Evolutionary conservation across 2,113 vertebrate genomes (phyloP).

Genomic region (Labeo catla): DNA sequence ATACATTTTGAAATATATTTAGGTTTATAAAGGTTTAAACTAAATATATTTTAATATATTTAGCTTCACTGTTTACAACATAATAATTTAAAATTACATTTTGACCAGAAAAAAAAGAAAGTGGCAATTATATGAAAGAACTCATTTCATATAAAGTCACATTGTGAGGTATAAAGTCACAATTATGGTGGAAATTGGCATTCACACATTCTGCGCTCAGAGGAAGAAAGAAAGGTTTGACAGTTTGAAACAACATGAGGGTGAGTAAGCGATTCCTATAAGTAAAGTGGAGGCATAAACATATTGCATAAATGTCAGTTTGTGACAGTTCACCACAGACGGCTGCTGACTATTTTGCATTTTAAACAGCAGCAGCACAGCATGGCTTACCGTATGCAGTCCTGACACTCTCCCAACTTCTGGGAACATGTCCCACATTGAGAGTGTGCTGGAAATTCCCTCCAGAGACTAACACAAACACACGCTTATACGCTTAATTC

Average conservation of each 20-base stretch:
- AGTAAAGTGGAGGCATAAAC: background rate
- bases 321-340: background rate
- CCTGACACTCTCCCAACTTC: constrained; percentile 12
- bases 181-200: background rate
- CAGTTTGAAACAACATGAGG: background rate
- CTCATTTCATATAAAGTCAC: too few species aligned
- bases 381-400: constrained; percentile 3
- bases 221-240: background rate
- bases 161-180: background rate
- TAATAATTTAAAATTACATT: too few species aligned
- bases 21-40: too few species aligned
- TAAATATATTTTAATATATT: too few species aligned
- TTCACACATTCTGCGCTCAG: background rate
- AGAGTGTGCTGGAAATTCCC: constrained; percentile 50
- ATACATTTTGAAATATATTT: too few species aligned
- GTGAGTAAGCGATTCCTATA: background rate
- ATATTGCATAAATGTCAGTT: constrained; percentile 8
- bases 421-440: constrained; percentile 49
- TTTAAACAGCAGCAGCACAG: constrained; percentile 21
- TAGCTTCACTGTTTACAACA: too few species aligned
- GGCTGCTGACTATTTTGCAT: constrained; percentile 10
- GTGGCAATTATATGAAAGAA: too few species aligned
- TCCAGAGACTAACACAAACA: constrained; percentile 26
- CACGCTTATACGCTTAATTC: constrained; percentile 4
- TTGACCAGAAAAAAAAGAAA: too few species aligned